These are phyloP conservation scores for Drosophila anceps DNA, from an alignment of 2,888 invertebrate species.

Conservation along the genomic window DNA sequence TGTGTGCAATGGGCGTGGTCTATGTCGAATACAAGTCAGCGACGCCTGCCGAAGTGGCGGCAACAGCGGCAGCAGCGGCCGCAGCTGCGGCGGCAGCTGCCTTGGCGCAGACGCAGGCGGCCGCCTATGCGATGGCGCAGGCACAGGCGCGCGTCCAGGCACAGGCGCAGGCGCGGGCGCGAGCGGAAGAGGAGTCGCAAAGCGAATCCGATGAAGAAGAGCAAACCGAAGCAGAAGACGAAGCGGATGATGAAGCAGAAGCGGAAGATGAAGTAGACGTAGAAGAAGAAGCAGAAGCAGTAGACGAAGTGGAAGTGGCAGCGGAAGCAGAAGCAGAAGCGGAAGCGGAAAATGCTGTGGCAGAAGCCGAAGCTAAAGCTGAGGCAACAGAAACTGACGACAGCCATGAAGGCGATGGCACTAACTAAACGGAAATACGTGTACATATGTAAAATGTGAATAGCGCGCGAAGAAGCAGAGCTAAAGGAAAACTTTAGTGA, in stretches of 20 bases:
- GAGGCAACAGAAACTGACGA: no score
- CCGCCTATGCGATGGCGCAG: not conserved
- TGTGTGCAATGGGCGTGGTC: constrained; percentile 44
- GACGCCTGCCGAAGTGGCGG: not conserved
- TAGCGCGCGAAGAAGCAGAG: not conserved
- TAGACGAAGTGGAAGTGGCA: not conserved
- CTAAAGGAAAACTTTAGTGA: not conserved
- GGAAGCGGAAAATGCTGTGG: not conserved
- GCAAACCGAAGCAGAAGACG: not conserved
- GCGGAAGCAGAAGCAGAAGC: not conserved
- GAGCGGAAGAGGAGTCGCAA: constrained; percentile 8
- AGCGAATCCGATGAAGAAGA: not conserved
- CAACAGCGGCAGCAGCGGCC: not conserved
- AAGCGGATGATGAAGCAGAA: not conserved
- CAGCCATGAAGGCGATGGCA: not conserved
- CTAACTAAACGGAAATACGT: not conserved
- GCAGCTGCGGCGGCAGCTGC: constrained; percentile 3
- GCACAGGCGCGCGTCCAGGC: not conserved
- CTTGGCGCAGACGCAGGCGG: not conserved
- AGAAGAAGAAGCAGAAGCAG: not conserved
- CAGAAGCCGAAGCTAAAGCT: no score
- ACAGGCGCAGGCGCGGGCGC: constrained; percentile 19
- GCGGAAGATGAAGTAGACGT: not conserved
- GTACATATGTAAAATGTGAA: not conserved
- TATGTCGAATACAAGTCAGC: constrained; percentile 30